phyloP scores from a whole-genome alignment of 2,888 invertebrate species.

The Augochlorella aurata region DNA sequence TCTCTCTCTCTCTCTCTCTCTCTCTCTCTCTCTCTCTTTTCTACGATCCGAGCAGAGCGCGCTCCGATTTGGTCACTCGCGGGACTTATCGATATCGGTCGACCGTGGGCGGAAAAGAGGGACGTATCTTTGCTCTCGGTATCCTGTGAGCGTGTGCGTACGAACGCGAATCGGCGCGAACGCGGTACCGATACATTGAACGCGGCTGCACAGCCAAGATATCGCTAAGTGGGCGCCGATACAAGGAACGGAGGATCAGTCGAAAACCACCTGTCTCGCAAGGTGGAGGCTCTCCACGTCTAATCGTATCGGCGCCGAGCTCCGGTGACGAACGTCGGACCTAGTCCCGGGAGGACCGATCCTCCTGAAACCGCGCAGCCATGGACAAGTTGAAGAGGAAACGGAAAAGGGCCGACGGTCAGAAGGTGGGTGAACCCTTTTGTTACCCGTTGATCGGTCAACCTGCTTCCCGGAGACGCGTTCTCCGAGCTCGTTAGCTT shows the following conservation, averaged over 20 bases:
- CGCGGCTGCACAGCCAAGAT: constrained; percentile 69
- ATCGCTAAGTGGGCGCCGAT: constrained; percentile 78
- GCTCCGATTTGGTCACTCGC: constrained; percentile 50
- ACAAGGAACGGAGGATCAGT: constrained; percentile 75
- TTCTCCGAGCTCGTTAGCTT: neutral
- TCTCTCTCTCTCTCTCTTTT: too few relatives aligned
- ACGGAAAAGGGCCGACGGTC: constrained; percentile 40
- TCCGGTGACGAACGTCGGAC: neutral
- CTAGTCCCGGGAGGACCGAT: neutral
- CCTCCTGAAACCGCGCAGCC: neutral
- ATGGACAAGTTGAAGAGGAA: constrained; percentile 57
- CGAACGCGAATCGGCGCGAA: constrained; percentile 28
- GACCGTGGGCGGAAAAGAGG: constrained; percentile 44
- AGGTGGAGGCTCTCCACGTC: constrained; percentile 65
- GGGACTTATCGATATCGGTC: constrained; percentile 53
- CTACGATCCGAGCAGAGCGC: constrained; percentile 27
- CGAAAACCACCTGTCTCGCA: constrained; percentile 72
- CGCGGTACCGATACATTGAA: constrained; percentile 60
- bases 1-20: too few relatives aligned
- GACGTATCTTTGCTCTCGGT: constrained; percentile 29
- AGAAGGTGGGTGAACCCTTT: constrained; percentile 48
- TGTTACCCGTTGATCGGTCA: neutral
- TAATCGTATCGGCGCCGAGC: neutral
- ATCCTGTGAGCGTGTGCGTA: constrained; percentile 7
- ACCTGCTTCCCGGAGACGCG: neutral